phyloP scores from a whole-genome alignment of 35 echinoderm and acorn worm species.

The Anneissia japonica region DNA sequence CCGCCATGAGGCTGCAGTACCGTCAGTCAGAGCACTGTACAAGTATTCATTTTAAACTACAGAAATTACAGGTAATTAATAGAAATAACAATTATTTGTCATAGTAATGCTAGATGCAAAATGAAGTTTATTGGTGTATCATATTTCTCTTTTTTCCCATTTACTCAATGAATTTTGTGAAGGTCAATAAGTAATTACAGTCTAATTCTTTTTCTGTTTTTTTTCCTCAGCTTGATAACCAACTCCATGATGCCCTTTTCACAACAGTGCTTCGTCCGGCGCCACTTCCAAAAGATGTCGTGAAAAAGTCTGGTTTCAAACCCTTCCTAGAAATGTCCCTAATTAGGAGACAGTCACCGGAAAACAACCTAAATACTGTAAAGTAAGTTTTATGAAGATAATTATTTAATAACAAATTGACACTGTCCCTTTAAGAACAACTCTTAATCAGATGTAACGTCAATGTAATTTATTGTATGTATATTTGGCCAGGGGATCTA shows the following conservation, averaged over 20 bases:
- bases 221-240: constrained; percentile 81
- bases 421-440: too few species aligned
- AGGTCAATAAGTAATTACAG: too few species aligned
- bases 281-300: constrained; percentile 72
- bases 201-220: neutral
- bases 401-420: too few species aligned
- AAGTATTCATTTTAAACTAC: constrained; percentile 86
- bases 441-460: too few species aligned
- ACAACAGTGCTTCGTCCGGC: constrained; percentile 74
- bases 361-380: constrained; percentile 71
- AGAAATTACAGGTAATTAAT: constrained; percentile 81
- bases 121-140: too few species aligned
- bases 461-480: too few species aligned
- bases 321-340: constrained; percentile 91
- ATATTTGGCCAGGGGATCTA: too few species aligned
- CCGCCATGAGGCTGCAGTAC: constrained; percentile 75
- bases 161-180: too few species aligned
- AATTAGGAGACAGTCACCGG: constrained; percentile 61
- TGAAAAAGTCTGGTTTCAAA: constrained; percentile 76
- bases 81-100: neutral
- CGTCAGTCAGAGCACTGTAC: constrained; percentile 82
- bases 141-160: too few species aligned
- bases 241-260: constrained; percentile 93
- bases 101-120: too few species aligned
- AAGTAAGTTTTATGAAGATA: constrained; percentile 85